These are phyloP conservation scores for Thryonomys swinderianus DNA, from an alignment of 2,113 vertebrate species.

Conservation along the genomic window DNA sequence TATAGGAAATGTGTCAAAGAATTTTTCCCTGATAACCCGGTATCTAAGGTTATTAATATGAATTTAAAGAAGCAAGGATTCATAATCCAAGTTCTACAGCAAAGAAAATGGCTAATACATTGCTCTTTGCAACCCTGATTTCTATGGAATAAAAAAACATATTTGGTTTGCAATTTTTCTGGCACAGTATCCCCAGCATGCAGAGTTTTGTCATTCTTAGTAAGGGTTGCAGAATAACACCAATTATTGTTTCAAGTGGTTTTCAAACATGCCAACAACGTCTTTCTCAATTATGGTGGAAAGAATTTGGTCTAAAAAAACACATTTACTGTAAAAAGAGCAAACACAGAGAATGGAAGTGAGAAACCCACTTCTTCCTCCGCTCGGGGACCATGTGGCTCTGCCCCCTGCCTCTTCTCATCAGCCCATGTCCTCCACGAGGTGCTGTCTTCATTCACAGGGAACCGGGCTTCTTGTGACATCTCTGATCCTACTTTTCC, in stretches of 20 bases:
- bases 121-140: constrained; percentile 58
- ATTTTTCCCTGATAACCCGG: background rate
- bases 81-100: constrained; percentile 15
- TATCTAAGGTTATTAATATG: constrained; percentile 45
- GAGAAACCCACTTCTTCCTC: background rate
- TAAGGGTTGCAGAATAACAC: constrained; percentile 52
- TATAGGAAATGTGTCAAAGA: background rate
- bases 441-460: background rate
- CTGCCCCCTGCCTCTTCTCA: background rate
- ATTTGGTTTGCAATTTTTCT: constrained; percentile 53
- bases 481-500: background rate
- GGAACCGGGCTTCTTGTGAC: background rate
- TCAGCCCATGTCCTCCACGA: background rate
- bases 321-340: constrained; percentile 16
- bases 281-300: constrained; percentile 52
- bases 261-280: constrained; percentile 23
- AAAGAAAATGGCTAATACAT: constrained; percentile 56
- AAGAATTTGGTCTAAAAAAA: constrained; percentile 9
- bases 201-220: constrained; percentile 53
- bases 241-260: constrained; percentile 64
- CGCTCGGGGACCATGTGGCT: background rate
- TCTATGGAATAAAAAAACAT: constrained; percentile 38
- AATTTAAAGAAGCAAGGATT: constrained; percentile 63
- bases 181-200: constrained; percentile 26
- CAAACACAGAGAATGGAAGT: constrained; percentile 14